These are phyloP conservation scores for Girardinus metallicus DNA, from an alignment of 2,797 vertebrate genomes.

Conservation along the genomic window DNA sequence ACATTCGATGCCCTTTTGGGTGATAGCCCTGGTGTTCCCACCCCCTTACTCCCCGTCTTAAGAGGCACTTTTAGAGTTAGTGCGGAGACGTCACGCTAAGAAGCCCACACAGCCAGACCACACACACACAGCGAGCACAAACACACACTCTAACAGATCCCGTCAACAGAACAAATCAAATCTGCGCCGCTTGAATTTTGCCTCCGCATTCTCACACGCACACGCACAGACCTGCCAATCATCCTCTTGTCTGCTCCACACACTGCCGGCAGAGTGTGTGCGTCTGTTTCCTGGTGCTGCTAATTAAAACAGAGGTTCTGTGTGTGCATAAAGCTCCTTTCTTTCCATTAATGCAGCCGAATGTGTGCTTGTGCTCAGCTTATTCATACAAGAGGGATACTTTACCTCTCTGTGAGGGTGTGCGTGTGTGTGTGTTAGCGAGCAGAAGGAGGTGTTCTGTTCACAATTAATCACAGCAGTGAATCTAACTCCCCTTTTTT, in stretches of 20 bases:
- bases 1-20: conserved; percentile 35
- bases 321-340: conserved; percentile 51
- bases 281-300: conserved; percentile 16
- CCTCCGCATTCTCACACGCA: conserved; percentile 25
- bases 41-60: conserved; percentile 24
- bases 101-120: conserved; percentile 68
- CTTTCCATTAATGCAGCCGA: conserved; percentile 40
- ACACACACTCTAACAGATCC: conserved; percentile 43
- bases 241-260: conserved; percentile 33
- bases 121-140: conserved; percentile 60
- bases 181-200: conserved; percentile 56
- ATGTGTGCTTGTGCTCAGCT: conserved; percentile 26
- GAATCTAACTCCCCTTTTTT: conserved; percentile 44
- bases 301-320: conserved; percentile 61
- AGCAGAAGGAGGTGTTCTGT: conserved; percentile 48
- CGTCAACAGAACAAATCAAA: conserved; percentile 62
- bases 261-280: conserved; percentile 17
- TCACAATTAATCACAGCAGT: conserved; percentile 57
- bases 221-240: conserved; percentile 57
- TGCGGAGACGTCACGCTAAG: conserved; percentile 59
- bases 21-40: conserved; percentile 25
- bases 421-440: neutral
- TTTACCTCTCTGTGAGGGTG: neutral
- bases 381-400: conserved; percentile 30
- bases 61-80: conserved; percentile 66